Base-by-base conservation (phyloP, 2,888 invertebrate species). In the Carcina quercana region DNA sequence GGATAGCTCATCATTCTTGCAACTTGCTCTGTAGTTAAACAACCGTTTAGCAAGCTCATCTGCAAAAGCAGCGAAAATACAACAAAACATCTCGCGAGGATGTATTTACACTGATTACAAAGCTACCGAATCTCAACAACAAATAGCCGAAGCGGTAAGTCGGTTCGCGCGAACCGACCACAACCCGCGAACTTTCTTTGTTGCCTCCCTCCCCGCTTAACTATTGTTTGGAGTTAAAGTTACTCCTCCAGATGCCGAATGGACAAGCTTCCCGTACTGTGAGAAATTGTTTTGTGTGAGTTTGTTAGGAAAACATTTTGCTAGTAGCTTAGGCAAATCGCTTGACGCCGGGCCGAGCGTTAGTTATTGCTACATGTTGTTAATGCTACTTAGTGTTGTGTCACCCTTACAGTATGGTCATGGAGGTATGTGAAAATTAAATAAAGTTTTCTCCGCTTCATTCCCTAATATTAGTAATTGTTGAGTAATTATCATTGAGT, bases 241-340 rank as follows among this genome's bases (percentile, higher is more conserved):
- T 73, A 47, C 53, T 58, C n/a, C n/a, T n/a, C 60, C 64, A 70
- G 69, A 71, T 67, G 55, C 63, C 64, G 63, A 75, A 74, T 74
- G 72, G 72, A 69, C 78, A 71, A 67, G 63, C 59, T 63, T 24
- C 43, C 59, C 65, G 62, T 71, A n/a, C 64, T 56, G 64, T 57
- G 67, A 69, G 70, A 70, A 72, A 76, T 75, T 73, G 76, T 80
- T 79, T 72, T 75, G 76, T 75, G 67, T 71, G 61, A 79, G 75
- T 79, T 76, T 55, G 58, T 69, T 75, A 75, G 76, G 78, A 80
- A 78, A 80, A 79, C 71, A 74, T 78, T 79, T 75, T 67, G 65
- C 63, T 47, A 66, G 63, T 59, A 73, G 78, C 73, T 80, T 79
- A 75, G 57, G 68, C 67, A 74, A 78, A 76, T 74, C 71, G 69